Percentiles rank a stretch among this genome's conserved stretches.
Conservation (phyloP, 2,797 vertebrate species). For the Bucorvus abyssinicus region DNA sequence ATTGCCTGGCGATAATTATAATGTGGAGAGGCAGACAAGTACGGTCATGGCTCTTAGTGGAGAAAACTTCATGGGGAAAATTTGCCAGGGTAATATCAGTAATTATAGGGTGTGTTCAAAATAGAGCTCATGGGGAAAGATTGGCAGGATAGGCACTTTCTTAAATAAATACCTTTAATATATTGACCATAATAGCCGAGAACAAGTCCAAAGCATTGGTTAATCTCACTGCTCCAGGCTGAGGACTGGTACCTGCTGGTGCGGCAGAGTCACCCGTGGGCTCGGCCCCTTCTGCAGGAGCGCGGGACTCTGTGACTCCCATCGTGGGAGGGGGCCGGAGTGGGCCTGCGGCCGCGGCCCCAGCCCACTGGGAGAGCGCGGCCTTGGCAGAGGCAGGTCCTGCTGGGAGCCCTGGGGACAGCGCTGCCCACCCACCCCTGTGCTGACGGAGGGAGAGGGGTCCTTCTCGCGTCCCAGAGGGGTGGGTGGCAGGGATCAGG, state of each 20-base stretch:
- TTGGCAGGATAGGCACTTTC: constrained; percentile 64
- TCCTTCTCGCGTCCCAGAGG: fast-evolving
- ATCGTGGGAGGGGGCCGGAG: fast-evolving
- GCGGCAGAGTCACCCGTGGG: fast-evolving
- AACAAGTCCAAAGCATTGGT: constrained; percentile 17
- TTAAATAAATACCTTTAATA: constrained; percentile 60
- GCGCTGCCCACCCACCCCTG: background rate
- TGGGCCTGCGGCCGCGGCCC: fast-evolving
- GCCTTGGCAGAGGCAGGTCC: background rate
- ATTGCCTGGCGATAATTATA: constrained; percentile 61
- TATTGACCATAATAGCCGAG: constrained; percentile 40
- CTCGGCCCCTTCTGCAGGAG: background rate
- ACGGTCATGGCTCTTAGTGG: constrained; percentile 44
- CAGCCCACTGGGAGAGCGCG: fast-evolving
- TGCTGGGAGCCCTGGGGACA: fast-evolving
- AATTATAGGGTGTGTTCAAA: constrained; percentile 61
- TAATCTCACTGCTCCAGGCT: background rate
- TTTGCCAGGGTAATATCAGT: constrained; percentile 60
- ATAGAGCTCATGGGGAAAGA: constrained; percentile 58
- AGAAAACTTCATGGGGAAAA: constrained; percentile 49
- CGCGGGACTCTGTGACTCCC: fast-evolving
- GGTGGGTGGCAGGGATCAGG: background rate
- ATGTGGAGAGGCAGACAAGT: constrained; percentile 55
- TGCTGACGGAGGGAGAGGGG: fast-evolving
- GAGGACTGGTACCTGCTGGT: background rate